phyloP scores from a whole-genome alignment of 1,140 invertebrate species.

The Episyrphus balteatus region DNA sequence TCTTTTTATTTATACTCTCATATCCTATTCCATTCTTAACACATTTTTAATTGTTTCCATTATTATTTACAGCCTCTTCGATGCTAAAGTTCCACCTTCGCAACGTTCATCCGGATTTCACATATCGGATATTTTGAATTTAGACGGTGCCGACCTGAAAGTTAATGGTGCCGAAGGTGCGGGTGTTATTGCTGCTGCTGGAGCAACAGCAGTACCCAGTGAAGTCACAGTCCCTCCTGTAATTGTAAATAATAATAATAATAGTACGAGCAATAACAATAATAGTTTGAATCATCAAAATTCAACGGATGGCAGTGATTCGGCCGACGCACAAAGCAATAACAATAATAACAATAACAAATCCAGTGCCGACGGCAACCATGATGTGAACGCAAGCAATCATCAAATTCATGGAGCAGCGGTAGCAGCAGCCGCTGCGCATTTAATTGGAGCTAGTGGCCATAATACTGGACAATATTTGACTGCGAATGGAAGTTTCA shows the following conservation, averaged over 20 bases:
- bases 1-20: too few species aligned
- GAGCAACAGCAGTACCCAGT: constrained; percentile 12
- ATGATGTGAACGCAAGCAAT: constrained; percentile 3
- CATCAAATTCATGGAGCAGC: constrained; percentile 8
- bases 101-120: constrained; percentile 57
- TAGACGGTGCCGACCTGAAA: constrained; percentile 41
- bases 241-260: constrained; percentile 5
- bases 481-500: constrained; percentile 28
- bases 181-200: constrained; percentile 6
- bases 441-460: constrained; percentile 24
- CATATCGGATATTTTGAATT: constrained; percentile 62
- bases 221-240: neutral
- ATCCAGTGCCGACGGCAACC: constrained; percentile 9
- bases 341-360: constrained; percentile 9
- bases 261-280: neutral
- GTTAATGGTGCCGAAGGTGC: constrained; percentile 3
- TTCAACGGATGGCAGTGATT: neutral
- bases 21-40: too few species aligned
- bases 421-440: constrained; percentile 19
- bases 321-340: constrained; percentile 11
- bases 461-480: constrained; percentile 30
- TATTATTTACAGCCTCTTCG: constrained; percentile 24
- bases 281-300: neutral
- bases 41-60: neutral
- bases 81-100: constrained; percentile 32